phyloP scores from a whole-genome alignment of 2,113 vertebrate species.

The Hemiprocne comata region DNA sequence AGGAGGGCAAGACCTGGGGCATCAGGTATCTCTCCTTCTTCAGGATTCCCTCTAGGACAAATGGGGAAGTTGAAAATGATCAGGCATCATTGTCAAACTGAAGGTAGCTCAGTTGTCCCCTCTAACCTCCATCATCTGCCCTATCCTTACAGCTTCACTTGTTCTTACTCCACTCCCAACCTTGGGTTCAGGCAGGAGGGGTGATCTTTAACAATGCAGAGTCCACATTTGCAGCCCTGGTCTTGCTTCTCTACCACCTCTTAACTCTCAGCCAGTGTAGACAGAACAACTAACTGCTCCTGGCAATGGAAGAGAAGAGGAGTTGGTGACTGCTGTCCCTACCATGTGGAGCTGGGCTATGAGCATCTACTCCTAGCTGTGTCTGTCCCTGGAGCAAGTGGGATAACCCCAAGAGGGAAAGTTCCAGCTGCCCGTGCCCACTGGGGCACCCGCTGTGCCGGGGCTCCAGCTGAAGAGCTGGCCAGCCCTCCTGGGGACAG shows the following conservation, averaged over 20 bases:
- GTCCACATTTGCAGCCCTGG: not conserved
- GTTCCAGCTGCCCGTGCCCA: too few relatives aligned
- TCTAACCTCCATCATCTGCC: not conserved
- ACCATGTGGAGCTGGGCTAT: not conserved
- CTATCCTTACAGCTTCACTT: not conserved
- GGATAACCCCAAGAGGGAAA: not conserved
- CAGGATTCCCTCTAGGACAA: not conserved
- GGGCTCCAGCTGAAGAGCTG: not conserved
- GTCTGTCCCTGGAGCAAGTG: not conserved
- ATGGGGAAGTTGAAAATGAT: accelerated
- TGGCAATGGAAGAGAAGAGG: not conserved
- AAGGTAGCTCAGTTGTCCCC: not conserved
- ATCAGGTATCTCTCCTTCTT: accelerated
- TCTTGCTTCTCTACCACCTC: not conserved
- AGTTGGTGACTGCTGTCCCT: not conserved
- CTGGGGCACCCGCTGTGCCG: accelerated
- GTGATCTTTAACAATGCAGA: not conserved
- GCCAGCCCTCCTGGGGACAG: not conserved
- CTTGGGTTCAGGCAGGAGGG: not conserved
- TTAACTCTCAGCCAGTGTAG: not conserved
- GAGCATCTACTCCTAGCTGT: not conserved
- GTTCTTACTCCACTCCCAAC: not conserved
- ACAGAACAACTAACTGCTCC: not conserved
- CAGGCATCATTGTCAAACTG: not conserved
- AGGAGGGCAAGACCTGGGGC: not conserved